These are phyloP conservation scores for Halcyon chelicuti DNA, from an alignment of 2,797 vertebrate genomes.

Conservation along the genomic window DNA sequence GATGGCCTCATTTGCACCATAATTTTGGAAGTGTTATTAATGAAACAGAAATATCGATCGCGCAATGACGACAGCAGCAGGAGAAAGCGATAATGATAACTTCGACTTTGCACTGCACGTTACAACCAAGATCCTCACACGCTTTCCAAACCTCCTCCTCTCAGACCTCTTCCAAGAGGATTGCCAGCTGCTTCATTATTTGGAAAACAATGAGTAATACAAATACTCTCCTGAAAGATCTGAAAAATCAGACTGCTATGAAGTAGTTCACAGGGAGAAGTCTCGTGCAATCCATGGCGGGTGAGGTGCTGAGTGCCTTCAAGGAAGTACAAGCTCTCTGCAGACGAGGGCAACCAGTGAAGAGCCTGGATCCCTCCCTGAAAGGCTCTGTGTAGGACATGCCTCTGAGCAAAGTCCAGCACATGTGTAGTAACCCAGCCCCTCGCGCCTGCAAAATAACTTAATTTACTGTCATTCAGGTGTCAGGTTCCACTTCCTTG, in stretches of 20 bases:
- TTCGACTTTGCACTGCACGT: neutral
- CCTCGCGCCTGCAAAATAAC: neutral
- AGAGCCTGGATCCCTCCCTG: fast-evolving
- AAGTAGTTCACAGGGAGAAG: neutral
- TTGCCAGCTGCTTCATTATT: neutral
- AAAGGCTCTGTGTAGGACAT: fast-evolving
- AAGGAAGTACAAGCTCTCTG: neutral
- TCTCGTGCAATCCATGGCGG: fast-evolving
- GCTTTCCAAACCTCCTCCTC: neutral
- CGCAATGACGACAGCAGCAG: neutral
- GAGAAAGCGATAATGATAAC: neutral
- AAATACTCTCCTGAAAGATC: neutral
- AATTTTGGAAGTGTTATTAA: neutral
- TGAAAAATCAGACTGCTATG: fast-evolving
- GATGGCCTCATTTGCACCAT: neutral
- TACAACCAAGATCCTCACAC: neutral
- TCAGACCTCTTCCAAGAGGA: neutral
- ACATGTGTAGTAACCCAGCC: neutral
- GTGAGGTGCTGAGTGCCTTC: neutral
- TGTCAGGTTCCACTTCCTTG: conserved; percentile 21
- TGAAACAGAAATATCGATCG: neutral
- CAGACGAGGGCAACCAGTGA: fast-evolving
- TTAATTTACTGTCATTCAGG: neutral
- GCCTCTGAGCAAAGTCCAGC: neutral
- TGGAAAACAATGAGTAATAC: neutral